Base-by-base conservation (phyloP, 2,113 vertebrate species). In the Podiceps cristatus region DNA sequence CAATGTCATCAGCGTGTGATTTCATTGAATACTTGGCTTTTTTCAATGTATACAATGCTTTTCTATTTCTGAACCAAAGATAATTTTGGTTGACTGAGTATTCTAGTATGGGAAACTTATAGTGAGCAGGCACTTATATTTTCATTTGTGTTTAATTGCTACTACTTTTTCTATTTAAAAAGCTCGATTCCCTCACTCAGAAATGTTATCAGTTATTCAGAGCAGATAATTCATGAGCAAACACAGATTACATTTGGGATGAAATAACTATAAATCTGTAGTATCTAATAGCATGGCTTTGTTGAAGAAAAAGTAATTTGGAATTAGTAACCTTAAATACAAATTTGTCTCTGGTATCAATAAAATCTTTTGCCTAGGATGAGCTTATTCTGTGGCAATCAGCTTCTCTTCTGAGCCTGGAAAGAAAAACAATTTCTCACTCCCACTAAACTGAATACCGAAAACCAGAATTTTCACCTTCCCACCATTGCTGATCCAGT, bases 401-500 rank as follows among this genome's bases (percentile, higher is more conserved):
- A 24, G 52, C 66, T 95, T 87, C 62, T 85, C 68, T 80, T 84
- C 68, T 84, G 50, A 95, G 59, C 40, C 78, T 93, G 73, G 73
- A 85, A 93, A 86, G 92, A 93, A 90, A 95, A 96, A 44, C 35
- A 80, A 10, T 60, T 92, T 69, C 83, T 92, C 72, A 72, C 31
- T 92, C 78, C 50, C 63, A 68, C 84, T 88, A 16, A 56, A 53
- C 49, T 87, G 56, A 91, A 94, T 80, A 50, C 49, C 37, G 42
- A 78, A 90, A 63, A 90, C 72, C 44, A 80, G 79, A 72, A 93
- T 97, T 95, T 73, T 80, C 87, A 96, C 67, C 82, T 85, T 96
- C 83, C 74, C 44, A 64, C 83, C 89, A 73, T 52, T 66, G 62
- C 59, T 81, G 83, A 94, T 90, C 50, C 82, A 84, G 56, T 90